Conservation (phyloP, 2,888 invertebrate genomes). For the Idaea dimidiata region DNA sequence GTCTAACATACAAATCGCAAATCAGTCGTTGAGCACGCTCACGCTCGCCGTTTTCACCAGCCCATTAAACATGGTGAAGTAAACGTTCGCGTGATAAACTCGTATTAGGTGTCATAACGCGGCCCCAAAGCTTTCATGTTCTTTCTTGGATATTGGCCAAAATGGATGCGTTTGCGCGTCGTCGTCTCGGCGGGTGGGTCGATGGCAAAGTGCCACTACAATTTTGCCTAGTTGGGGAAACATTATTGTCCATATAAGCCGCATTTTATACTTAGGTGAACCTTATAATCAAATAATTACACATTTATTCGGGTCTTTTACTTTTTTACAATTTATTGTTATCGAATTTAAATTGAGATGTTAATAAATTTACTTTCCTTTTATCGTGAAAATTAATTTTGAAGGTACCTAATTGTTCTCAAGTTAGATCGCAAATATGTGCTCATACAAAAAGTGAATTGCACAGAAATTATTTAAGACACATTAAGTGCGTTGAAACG, state of each 20-base stretch:
- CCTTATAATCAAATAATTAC: too few species aligned
- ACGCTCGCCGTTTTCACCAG: slow-evolving; percentile 45
- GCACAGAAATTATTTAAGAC: too few species aligned
- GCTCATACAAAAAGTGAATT: too few species aligned
- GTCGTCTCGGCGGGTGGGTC: not conserved
- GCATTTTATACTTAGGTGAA: not conserved
- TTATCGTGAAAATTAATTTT: too few species aligned
- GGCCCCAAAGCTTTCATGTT: slow-evolving; percentile 47
- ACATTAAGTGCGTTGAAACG: too few species aligned
- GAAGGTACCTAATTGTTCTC: too few species aligned
- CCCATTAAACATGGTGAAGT: slow-evolving; percentile 54
- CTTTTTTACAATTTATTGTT: too few species aligned
- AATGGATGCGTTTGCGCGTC: slow-evolving; percentile 17
- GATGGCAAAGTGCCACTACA: not conserved
- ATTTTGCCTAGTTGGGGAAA: not conserved
- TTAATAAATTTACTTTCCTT: too few species aligned
- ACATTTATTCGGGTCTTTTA: too few species aligned
- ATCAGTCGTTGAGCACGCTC: slow-evolving; percentile 43
- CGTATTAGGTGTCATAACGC: slow-evolving; percentile 76
- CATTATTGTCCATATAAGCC: not conserved
- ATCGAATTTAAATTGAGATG: too few species aligned
- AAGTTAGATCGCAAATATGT: too few species aligned
- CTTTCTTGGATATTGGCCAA: slow-evolving; percentile 30
- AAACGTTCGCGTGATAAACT: slow-evolving; percentile 66
- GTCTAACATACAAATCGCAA: slow-evolving; percentile 44